Conservation (phyloP, 2,888 invertebrate genomes). For the Camptogramma bilineatum region DNA sequence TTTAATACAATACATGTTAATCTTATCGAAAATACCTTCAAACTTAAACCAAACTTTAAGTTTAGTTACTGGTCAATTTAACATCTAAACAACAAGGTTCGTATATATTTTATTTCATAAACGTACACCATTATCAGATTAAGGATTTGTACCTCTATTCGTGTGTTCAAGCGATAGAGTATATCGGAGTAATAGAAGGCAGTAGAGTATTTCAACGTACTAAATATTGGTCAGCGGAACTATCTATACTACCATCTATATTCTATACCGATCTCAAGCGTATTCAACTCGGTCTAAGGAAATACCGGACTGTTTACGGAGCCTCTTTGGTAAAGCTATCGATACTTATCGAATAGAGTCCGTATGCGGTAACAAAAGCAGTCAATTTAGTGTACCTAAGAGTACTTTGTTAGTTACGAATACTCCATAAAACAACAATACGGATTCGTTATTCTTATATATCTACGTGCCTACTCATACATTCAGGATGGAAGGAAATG, state of each 20-base stretch:
- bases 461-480: neutral
- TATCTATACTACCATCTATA: slow-evolving; percentile 30
- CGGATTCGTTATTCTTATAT: neutral
- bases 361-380: slow-evolving; percentile 9
- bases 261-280: slow-evolving; percentile 9
- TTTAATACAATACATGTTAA: neutral
- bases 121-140: neutral
- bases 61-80: too few relatives aligned
- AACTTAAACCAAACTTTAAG: too few relatives aligned
- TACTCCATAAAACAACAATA: slow-evolving; percentile 1
- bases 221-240: slow-evolving; percentile 47
- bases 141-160: neutral
- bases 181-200: neutral
- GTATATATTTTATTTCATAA: neutral
- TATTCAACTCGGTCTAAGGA: slow-evolving; percentile 23
- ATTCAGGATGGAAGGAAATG: neutral
- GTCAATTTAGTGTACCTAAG: slow-evolving; percentile 4
- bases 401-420: neutral
- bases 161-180: neutral
- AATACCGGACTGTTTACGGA: slow-evolving; percentile 34
- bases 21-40: neutral
- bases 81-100: neutral
- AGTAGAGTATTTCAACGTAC: slow-evolving; percentile 21
- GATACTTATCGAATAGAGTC: slow-evolving; percentile 14
- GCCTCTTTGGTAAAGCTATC: slow-evolving; percentile 25